A percentile compares a stretch with the other conserved stretches of the same genome.
These are phyloP conservation scores for Anser cygnoides DNA, from an alignment of 2,113 vertebrate species.

Conservation along the genomic window DNA sequence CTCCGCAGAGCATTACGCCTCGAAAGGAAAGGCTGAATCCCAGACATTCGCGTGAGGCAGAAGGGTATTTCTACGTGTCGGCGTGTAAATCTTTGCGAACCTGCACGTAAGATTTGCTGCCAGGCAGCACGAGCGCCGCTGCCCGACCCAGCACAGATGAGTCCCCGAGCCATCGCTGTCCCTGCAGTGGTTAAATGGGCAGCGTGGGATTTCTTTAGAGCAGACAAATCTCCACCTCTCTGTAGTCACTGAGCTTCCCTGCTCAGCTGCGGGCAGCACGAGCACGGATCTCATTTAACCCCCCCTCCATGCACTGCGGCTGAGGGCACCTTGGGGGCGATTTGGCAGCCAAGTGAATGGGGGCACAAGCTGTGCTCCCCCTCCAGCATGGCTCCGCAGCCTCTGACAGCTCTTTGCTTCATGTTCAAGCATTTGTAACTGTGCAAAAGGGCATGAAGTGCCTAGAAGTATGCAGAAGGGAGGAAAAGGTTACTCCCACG, in stretches of 20 bases:
- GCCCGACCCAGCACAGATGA: background rate
- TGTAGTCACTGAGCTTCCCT: background rate
- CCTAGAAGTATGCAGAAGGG: constrained; percentile 25
- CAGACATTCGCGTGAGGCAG: background rate
- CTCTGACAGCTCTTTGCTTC: background rate
- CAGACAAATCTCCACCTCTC: background rate
- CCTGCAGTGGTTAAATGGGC: background rate
- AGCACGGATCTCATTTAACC: background rate
- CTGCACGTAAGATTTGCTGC: background rate
- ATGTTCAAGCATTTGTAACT: background rate
- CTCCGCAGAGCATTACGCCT: background rate
- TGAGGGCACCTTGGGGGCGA: background rate
- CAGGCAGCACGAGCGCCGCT: fast-evolving
- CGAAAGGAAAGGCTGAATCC: background rate
- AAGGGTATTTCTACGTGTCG: background rate
- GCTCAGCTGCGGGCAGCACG: background rate
- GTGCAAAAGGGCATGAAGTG: constrained; percentile 9
- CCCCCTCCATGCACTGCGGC: background rate
- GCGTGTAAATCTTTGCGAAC: background rate
- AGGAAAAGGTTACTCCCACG: constrained; percentile 30
- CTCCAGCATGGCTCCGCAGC: background rate
- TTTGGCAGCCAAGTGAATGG: background rate
- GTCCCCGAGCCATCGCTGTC: background rate
- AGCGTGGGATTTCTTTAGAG: background rate
- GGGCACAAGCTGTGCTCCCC: background rate